phyloP scores from a whole-genome alignment of 2,888 invertebrate genomes.

The Lepidonotus clava region DNA sequence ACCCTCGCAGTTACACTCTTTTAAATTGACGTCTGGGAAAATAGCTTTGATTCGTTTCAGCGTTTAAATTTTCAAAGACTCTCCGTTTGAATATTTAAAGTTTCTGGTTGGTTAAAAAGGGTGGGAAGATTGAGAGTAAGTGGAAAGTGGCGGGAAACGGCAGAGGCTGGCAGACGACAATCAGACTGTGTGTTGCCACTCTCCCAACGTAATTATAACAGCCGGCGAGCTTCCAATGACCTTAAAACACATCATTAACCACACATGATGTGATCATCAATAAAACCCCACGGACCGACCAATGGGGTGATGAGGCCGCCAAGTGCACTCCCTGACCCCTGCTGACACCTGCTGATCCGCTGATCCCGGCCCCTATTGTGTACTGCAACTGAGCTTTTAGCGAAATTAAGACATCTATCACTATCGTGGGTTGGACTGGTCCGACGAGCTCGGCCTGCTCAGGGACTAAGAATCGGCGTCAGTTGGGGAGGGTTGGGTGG shows the following conservation, averaged over 20 bases:
- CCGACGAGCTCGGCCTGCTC: neutral
- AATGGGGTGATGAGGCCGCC: neutral
- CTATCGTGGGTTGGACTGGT: neutral
- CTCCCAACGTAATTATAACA: constrained; percentile 22
- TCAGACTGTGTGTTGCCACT: neutral
- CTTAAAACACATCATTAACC: constrained; percentile 23
- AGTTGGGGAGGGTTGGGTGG: no score
- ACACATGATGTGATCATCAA: constrained; percentile 9
- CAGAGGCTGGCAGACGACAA: no score
- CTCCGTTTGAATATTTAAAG: no score
- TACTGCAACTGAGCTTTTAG: neutral
- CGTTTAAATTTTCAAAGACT: no score
- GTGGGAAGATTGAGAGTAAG: no score
- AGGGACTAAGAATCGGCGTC: neutral
- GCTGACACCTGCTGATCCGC: constrained; percentile 15
- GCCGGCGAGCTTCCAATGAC: constrained; percentile 17
- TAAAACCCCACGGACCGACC: neutral
- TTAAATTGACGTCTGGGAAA: no score
- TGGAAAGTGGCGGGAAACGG: no score
- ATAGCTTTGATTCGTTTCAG: no score
- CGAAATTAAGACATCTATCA: constrained; percentile 24
- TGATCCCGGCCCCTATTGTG: neutral
- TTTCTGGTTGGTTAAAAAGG: no score
- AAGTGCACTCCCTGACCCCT: neutral
- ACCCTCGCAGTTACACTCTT: no score